Conservation (phyloP, 1,140 invertebrate species). For the Drosophila insularis region DNA sequence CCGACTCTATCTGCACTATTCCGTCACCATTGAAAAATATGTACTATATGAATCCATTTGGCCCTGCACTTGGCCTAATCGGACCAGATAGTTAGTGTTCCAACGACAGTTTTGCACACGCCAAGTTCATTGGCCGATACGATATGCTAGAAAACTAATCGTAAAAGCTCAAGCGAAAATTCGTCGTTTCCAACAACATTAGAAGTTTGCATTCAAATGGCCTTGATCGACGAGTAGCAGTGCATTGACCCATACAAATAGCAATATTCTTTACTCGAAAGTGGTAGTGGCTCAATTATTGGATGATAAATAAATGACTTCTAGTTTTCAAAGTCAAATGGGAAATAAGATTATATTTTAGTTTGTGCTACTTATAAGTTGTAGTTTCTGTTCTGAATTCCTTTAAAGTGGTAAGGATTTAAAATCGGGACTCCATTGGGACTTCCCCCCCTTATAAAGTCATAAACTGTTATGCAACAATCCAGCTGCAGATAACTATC, state of each 20-base stretch:
- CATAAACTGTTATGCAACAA: not conserved
- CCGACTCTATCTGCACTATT: not conserved
- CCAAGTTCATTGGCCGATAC: constrained; percentile 50
- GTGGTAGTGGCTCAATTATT: not conserved
- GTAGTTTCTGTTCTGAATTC: not conserved
- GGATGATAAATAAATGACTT: not conserved
- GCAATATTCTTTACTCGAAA: not conserved
- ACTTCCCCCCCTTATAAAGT: too few relatives aligned
- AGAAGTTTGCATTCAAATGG: constrained; percentile 23
- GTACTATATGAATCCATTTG: not conserved
- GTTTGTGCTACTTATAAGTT: not conserved
- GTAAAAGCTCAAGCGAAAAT: constrained; percentile 8
- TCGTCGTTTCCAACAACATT: constrained; percentile 31
- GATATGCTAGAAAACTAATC: constrained; percentile 22
- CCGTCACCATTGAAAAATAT: constrained; percentile 2
- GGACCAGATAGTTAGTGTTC: not conserved
- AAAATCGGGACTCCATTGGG: too few relatives aligned
- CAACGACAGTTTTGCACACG: constrained; percentile 1
- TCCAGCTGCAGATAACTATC: not conserved
- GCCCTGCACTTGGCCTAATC: constrained; percentile 8
- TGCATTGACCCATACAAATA: constrained; percentile 9
- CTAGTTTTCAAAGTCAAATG: not conserved
- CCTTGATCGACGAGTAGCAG: constrained; percentile 4
- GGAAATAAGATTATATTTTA: not conserved
- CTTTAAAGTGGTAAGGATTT: not conserved